A percentile compares a stretch with the other conserved stretches of the same genome.
phyloP scores from a whole-genome alignment of 2,113 vertebrate species.

The Bubo scandiacus region DNA sequence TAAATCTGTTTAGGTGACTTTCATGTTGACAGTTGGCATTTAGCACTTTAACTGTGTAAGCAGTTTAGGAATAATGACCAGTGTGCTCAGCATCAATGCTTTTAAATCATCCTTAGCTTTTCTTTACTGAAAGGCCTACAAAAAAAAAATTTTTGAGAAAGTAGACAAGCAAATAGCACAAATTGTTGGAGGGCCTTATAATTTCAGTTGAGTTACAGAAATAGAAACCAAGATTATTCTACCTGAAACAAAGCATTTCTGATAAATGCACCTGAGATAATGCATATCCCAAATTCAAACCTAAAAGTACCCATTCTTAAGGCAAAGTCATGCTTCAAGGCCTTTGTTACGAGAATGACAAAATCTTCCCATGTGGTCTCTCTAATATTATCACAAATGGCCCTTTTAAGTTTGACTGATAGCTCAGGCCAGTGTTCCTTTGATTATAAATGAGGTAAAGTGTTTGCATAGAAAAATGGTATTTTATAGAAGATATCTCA shows the following conservation, averaged over 20 bases:
- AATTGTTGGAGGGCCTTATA: not conserved
- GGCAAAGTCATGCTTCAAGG: not conserved
- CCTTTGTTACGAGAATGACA: slow-evolving; percentile 18
- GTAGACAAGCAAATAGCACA: not conserved
- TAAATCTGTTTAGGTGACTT: not conserved
- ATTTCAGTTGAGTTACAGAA: not conserved
- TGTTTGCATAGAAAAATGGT: not conserved
- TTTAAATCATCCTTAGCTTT: not conserved
- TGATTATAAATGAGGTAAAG: slow-evolving; percentile 16
- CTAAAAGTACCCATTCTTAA: not conserved
- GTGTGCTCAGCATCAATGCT: not conserved
- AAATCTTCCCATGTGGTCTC: not conserved
- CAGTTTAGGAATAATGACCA: not conserved
- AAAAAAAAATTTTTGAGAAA: not conserved
- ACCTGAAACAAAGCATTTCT: not conserved
- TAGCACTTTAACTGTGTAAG: not conserved
- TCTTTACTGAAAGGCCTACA: not conserved
- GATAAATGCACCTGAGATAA: not conserved
- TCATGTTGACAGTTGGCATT: not conserved
- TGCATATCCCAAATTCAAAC: not conserved
- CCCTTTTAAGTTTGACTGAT: slow-evolving; percentile 19
- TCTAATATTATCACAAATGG: slow-evolving; percentile 6
- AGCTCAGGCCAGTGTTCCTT: not conserved
- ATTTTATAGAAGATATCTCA: not conserved
- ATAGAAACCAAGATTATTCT: not conserved